Evolutionary conservation across 2,888 invertebrate genomes (phyloP).

Genomic region (Acanthosepion pharaonis): DNA sequence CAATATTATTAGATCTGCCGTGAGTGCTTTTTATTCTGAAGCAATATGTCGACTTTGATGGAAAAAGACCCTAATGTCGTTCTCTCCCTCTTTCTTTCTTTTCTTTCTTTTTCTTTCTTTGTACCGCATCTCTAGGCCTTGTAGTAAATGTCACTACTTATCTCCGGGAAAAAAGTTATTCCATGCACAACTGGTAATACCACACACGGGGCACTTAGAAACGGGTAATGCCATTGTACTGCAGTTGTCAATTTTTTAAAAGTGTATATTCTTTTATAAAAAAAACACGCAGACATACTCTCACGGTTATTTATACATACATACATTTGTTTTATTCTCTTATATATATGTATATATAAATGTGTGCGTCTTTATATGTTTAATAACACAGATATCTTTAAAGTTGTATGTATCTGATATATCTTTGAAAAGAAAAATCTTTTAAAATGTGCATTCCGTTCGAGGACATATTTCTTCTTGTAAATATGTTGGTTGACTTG

Average conservation of each 20-base stretch:
- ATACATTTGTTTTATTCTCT: too few relatives aligned
- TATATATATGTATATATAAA: too few relatives aligned
- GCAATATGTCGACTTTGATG: constrained; percentile 33
- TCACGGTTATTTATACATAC: not conserved
- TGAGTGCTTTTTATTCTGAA: not conserved
- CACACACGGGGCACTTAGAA: not conserved
- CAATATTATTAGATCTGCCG: not conserved
- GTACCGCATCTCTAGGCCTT: not conserved
- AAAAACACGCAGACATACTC: not conserved
- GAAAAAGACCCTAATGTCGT: not conserved
- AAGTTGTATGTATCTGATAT: not conserved
- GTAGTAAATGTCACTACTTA: not conserved
- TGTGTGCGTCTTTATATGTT: not conserved
- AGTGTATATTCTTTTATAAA: not conserved
- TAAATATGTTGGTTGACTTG: not conserved
- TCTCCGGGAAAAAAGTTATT: not conserved
- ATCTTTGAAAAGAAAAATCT: not conserved
- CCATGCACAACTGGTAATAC: not conserved
- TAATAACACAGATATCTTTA: not conserved
- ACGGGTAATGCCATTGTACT: not conserved
- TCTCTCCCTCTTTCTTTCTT: not conserved
- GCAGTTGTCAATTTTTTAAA: not conserved
- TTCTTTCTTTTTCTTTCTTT: not conserved
- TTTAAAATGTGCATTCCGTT: not conserved
- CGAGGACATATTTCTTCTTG: constrained; percentile 4